phyloP scores from a whole-genome alignment of 2,888 invertebrate species.

The Rotaria socialis region DNA sequence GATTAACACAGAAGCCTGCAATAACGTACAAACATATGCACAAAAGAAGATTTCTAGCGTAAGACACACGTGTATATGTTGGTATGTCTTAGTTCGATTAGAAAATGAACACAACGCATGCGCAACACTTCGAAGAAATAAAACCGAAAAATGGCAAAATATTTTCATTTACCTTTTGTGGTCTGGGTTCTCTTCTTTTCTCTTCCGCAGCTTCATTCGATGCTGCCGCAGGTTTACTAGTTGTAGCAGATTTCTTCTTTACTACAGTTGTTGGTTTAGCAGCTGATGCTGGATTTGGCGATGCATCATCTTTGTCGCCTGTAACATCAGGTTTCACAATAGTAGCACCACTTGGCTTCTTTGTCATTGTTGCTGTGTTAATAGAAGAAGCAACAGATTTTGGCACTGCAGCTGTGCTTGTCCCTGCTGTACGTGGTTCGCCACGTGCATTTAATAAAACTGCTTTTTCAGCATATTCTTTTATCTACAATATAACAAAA shows the following conservation, averaged over 20 bases:
- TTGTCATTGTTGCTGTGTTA: background rate
- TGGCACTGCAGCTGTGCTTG: background rate
- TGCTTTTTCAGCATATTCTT: conserved; percentile 86
- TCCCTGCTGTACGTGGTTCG: conserved; percentile 40
- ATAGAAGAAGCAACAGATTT: background rate
- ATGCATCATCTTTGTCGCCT: too few species aligned
- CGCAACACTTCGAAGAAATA: too few species aligned
- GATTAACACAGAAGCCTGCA: too few species aligned
- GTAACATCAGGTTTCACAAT: too few species aligned
- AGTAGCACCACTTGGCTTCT: background rate
- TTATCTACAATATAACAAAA: conserved; percentile 65
- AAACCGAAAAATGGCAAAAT: too few species aligned
- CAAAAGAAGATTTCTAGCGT: too few species aligned
- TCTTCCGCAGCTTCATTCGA: background rate
- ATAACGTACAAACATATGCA: too few species aligned
- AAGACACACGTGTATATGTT: too few species aligned
- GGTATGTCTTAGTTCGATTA: too few species aligned
- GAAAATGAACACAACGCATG: too few species aligned
- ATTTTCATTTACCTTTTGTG: background rate
- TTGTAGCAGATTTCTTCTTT: background rate
- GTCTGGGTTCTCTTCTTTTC: background rate
- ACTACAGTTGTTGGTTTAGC: background rate
- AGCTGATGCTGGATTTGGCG: background rate
- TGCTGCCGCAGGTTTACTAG: background rate
- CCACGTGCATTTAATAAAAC: conserved; percentile 62